Base-by-base conservation (phyloP, 2,797 vertebrate species). In the Lacerta viridis region DNA sequence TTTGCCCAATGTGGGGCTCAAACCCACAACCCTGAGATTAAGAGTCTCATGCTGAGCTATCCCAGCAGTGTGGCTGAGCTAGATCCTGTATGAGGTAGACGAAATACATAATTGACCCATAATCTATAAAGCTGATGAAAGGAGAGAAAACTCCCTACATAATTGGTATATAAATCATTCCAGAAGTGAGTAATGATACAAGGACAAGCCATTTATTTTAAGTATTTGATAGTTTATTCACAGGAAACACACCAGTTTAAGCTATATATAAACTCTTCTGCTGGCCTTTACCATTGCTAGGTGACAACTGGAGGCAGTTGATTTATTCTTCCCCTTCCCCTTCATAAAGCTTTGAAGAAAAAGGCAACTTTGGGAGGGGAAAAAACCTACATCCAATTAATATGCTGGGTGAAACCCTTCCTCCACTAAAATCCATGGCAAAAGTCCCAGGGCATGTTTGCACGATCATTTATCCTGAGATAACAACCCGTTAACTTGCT, bases 131-230 rank as follows among this genome's bases (percentile, higher is more conserved):
- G 84, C 66, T 79, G 94, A 95, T 92, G 92, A 90, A n/a, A 90
- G 79, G 90, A 78, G 96, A 93, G 92, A 92, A 95, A 94, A 95
- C 91, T 84, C 79, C 85, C 87, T 81, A 74, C 23, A 61, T 89
- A 96, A 96, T 75, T 96, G 92, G 87, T 69, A 94, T 94, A 96
- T 96, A 95, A 96, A 96, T 96, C 94, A 96, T 91, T 88, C 88
- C 88, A 93, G 85, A 87, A 92, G 59, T 93, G 93, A 94, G 59
- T 94, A 93, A 93, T 93, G 93, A 94, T 91, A 93, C 39, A 59
- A 90, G 71, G 59, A 86, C 83, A 89, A 86, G 75, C 66, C 89
- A 96, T 96, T 95, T 93, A 92, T 95, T 95, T 94, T 88, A 92
- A 94, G 91, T 80, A 92, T 85, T 90, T 90, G 80, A 86, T 80